Evolutionary conservation across 2,113 vertebrate genomes (phyloP).

Genomic region (Cichladusa arquata): DNA sequence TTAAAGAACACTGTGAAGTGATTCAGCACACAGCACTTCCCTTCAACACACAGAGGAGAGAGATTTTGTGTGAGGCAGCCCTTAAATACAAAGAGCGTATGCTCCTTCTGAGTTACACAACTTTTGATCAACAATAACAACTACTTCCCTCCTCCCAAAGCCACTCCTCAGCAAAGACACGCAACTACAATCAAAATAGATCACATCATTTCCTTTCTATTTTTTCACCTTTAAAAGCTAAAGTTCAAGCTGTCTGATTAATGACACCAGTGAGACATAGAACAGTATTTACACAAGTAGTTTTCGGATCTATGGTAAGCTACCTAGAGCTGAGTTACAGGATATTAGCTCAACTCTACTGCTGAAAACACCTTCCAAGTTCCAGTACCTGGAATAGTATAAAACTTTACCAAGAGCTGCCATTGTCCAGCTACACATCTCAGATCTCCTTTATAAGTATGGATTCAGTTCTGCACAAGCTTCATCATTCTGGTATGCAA

Average conservation of each 20-base stretch:
- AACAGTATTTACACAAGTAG: not conserved
- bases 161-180: slow-evolving; percentile 28
- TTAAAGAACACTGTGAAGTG: not conserved
- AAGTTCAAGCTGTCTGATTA: slow-evolving; percentile 30
- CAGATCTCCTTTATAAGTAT: not conserved
- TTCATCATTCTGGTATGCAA: not conserved
- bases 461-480: not conserved
- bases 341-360: not conserved
- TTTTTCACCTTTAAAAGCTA: not conserved
- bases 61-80: not conserved
- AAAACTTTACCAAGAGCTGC: not conserved
- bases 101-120: not conserved
- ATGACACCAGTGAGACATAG: not conserved
- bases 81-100: not conserved
- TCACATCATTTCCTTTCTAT: not conserved
- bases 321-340: not conserved
- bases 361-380: not conserved
- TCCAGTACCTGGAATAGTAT: not conserved
- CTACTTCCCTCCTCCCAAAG: slow-evolving; percentile 20
- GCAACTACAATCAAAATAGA: slow-evolving; percentile 4
- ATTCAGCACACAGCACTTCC: slow-evolving; percentile 24
- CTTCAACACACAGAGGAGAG: not conserved
- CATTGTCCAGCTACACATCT: not conserved
- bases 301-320: not conserved
- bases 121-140: slow-evolving; percentile 33